Evolutionary conservation across 2,113 vertebrate genomes (phyloP), one percentile per base, ranked within the genome.

Genomic region (Psittacus erithacus): DNA sequence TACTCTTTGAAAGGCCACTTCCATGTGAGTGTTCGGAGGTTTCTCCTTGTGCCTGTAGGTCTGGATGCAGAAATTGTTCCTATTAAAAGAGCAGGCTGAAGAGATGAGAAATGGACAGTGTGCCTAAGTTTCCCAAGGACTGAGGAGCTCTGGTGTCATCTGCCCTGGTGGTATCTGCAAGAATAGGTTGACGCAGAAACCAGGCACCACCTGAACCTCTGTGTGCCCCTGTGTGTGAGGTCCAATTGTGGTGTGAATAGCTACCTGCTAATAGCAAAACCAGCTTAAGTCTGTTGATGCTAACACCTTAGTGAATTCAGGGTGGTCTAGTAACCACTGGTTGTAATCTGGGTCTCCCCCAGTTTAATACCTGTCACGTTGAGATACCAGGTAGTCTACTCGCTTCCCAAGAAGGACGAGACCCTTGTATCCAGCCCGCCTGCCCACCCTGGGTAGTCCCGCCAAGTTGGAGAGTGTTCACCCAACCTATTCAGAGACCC

Each of bases 261-360:
- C 28, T 62, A 43, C 16, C 29, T 71, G 31, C 57, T 31, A 25
- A 25, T 29, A 67, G 43, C 23, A 11, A 31, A 59, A 33, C 8
- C 3, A 38, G 24, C 23, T 77, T 0, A 1, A 57, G 50, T 47
- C 57, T 38, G 9, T 33, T 1, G 1, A 3, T 31, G 35, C 10
- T 39, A 39, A 41, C 64, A 62, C 14, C 46, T 41, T 9, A 31
- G 49, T 44, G 62, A 70, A 64, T 20, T 35, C 25, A 38, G 39
- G 20, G 20, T 20, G 3, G 11, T 70, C 47, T 53, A 35, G 23
- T 19, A 57, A 62, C 13, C 31, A 10, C 9, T 39, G 39, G 3
- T 18, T 62, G 46, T 75, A 41, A 33, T 13, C 39, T 31, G 17
- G 9, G 10, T 71, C 25, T 82, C 29, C 29, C 16, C 7, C 3